Evolutionary conservation across 2,888 invertebrate species (phyloP), one percentile per base, ranked within the genome.

Genomic region (Amiota minor): DNA sequence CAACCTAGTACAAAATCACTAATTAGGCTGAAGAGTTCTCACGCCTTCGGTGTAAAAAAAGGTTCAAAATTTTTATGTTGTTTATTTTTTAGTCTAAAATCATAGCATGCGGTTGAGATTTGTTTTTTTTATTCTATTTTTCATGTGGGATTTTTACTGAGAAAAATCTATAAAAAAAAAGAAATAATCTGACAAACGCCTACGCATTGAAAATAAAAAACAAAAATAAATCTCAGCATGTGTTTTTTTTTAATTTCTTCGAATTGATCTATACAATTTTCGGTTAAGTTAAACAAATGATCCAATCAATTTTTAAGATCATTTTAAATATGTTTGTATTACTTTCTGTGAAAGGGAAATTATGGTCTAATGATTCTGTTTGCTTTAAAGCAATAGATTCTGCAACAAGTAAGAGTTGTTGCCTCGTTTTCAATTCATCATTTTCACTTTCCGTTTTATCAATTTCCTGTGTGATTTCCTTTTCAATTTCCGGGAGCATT

Each of bases 1-100:
- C 18, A 18, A 53, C 67, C 67, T 68, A 53, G 23, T 68, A 16
- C 10, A 53, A 68, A 68, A 20, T 9, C 47, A 50, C 67, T 23
- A 68, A 68, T 68, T 68, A 68, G 67, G 53, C 67, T 50, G 14
- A n/a, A 50, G 14, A 68, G 35, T 47, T 68, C 67, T 68, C 67
- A 68, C 67, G 67, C 67, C 67, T 68, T 50, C 53, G 67, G 8
- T 49, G 12, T 59, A 35, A 35, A 35, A 8, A 59, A 59, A 59
- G 18, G 10, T 47, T 16, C 46, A 18, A 49, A 47, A 18, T 16
- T 18, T n/a, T 14, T 35, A 47, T 9, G 10, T 11, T 16, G 9
- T 47, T 65, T n/a, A 16, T 46, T 16, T 68, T 68, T 50, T 11
- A n/a, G 18, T 12, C 50, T 16, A 14, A 68, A 50, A 68, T 65